phyloP scores from a whole-genome alignment of 1,140 invertebrate species.

The Chlorops oryzae region DNA sequence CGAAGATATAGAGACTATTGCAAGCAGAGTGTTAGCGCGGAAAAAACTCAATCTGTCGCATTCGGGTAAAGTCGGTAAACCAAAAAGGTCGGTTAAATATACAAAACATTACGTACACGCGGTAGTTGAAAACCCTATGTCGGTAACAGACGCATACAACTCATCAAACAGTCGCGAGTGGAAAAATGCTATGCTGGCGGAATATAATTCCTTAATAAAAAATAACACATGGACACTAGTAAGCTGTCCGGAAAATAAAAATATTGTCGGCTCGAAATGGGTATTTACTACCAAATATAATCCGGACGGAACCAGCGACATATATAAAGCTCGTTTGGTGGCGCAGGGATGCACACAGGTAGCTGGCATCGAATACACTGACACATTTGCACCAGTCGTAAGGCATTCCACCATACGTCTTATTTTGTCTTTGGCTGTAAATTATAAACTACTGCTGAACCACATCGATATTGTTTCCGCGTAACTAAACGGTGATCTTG shows the following conservation, averaged over 20 bases:
- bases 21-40: neutral
- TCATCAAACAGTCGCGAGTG: too few relatives aligned
- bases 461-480: conserved; percentile 48
- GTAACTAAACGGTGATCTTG: conserved; percentile 47
- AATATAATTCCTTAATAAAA: too few relatives aligned
- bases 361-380: conserved; percentile 37
- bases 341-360: conserved; percentile 39
- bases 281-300: conserved; percentile 38
- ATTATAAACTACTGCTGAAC: conserved; percentile 26
- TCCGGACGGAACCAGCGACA: conserved; percentile 21
- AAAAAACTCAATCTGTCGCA: neutral
- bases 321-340: conserved; percentile 46
- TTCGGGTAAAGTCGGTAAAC: neutral
- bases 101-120: neutral
- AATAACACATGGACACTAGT: too few relatives aligned
- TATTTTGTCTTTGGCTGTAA: conserved; percentile 39
- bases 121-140: neutral
- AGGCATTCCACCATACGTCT: conserved; percentile 38
- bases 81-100: neutral
- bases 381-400: conserved; percentile 45
- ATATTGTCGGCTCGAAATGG: too few relatives aligned
- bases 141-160: conserved; percentile 18
- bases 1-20: neutral
- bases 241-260: too few relatives aligned
- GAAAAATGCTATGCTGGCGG: too few relatives aligned